Conservation (phyloP, 1,140 invertebrate genomes). For the Leptinotarsa lineolata region DNA sequence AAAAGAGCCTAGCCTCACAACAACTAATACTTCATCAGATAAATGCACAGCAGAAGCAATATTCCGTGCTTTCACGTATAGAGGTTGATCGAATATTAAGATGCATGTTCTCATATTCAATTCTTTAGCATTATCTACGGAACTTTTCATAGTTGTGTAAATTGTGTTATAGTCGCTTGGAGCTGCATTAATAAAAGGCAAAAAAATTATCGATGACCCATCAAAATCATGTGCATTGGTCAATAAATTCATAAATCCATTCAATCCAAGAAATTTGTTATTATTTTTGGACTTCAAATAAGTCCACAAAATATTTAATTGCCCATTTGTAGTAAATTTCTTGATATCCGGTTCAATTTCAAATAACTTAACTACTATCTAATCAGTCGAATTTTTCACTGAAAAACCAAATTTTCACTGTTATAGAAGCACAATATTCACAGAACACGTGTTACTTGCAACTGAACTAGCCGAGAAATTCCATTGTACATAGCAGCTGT, state of each 20-base stretch:
- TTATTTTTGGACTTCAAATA: conserved; percentile 31
- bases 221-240: conserved; percentile 35
- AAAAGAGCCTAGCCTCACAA: conserved; percentile 34
- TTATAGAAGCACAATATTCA: too few species aligned
- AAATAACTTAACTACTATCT: too few species aligned
- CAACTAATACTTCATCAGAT: conserved; percentile 25
- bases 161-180: conserved; percentile 10
- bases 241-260: conserved; percentile 36
- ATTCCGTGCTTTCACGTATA: conserved; percentile 14
- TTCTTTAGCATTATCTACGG: conserved; percentile 27
- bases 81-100: conserved; percentile 30
- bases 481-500: too few species aligned
- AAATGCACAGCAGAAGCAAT: conserved; percentile 22
- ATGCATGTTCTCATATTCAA: conserved; percentile 34
- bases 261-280: conserved; percentile 30
- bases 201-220: conserved; percentile 24
- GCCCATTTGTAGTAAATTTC: too few species aligned
- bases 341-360: too few species aligned
- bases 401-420: too few species aligned
- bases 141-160: conserved; percentile 21
- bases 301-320: too few species aligned
- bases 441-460: too few species aligned
- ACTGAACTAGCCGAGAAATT: too few species aligned
- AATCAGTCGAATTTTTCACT: too few species aligned
- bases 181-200: neutral